These are phyloP conservation scores for Noturus placidus DNA, from an alignment of 2,113 vertebrate species.

Conservation along the genomic window DNA sequence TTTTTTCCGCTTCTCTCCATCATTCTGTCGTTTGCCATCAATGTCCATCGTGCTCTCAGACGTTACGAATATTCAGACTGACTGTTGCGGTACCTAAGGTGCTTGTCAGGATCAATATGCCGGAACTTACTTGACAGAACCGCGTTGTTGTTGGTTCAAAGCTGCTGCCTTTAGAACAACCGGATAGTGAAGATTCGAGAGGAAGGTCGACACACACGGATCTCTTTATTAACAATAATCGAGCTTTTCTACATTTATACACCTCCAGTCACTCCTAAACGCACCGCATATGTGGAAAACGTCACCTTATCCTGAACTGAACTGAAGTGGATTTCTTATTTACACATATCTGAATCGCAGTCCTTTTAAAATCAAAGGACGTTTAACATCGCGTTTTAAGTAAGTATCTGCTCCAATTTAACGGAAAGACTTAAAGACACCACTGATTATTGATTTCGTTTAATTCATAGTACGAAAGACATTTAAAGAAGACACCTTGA, in stretches of 20 bases:
- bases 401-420: not conserved
- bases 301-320: not conserved
- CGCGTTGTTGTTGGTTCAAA: not conserved
- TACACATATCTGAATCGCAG: not conserved
- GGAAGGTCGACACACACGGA: not conserved
- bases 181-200: not conserved
- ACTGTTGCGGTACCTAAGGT: not conserved
- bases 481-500: too few species aligned
- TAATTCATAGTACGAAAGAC: not conserved
- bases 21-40: constrained; percentile 1
- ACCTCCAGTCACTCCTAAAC: not conserved
- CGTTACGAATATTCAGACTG: constrained; percentile 15
- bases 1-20: constrained; percentile 4
- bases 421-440: not conserved
- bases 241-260: too few species aligned
- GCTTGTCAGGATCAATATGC: not conserved
- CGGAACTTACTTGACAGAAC: not conserved
- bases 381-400: too few species aligned
- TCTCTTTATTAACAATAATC: not conserved
- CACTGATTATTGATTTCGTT: not conserved
- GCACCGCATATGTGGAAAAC: too few species aligned
- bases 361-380: not conserved
- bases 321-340: not conserved
- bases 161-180: not conserved
- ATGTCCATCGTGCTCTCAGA: constrained; percentile 14